Conservation (phyloP, 2,888 invertebrate species). For the Eupeodes luniger region DNA sequence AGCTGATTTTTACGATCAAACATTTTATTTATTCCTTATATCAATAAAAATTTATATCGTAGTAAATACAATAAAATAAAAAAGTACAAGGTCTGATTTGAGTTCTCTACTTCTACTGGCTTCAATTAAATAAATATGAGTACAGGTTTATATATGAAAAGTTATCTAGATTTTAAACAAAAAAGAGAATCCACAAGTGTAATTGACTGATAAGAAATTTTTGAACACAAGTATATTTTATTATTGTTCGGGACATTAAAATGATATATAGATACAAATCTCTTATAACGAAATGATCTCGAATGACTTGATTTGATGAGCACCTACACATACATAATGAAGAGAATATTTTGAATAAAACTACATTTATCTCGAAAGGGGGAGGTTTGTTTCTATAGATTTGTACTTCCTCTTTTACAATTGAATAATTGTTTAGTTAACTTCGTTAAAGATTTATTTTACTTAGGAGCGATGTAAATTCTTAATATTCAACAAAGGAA, state of each 20-base stretch:
- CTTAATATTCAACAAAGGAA: no score
- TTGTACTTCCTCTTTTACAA: neutral
- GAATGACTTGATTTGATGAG: neutral
- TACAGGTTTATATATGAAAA: neutral
- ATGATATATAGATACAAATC: neutral
- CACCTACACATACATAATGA: neutral
- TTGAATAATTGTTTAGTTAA: constrained; percentile 8
- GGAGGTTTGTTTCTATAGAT: neutral
- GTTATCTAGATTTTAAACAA: neutral
- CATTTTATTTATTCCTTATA: constrained; percentile 18
- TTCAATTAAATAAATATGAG: neutral
- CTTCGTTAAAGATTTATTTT: neutral
- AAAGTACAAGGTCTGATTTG: neutral
- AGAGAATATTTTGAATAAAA: neutral
- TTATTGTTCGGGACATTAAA: constrained; percentile 1
- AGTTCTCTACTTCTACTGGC: neutral
- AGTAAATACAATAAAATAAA: neutral
- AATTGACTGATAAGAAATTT: constrained; percentile 47
- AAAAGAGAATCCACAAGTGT: constrained; percentile 63
- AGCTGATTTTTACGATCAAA: constrained; percentile 5
- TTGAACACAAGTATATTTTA: constrained; percentile 46
- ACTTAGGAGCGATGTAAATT: no score
- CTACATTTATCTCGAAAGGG: neutral
- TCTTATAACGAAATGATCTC: neutral
- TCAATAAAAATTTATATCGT: constrained; percentile 1